Base-by-base conservation (phyloP, 1,140 invertebrate genomes). In the Lasioglossum albipes region DNA sequence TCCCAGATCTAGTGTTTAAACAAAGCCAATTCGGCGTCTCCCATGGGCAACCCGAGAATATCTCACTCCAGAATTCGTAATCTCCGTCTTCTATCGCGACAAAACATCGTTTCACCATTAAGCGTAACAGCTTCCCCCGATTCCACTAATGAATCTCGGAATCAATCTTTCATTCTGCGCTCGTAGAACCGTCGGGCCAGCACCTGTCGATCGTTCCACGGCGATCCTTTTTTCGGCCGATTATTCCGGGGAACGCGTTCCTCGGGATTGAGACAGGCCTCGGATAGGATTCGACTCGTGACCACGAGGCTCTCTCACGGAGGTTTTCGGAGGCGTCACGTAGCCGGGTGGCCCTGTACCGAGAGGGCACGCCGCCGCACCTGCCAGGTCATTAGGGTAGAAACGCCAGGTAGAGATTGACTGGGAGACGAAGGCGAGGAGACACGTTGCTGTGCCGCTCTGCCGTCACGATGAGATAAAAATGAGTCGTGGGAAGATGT, bases 351-450 rank as follows among this genome's bases (percentile, higher is more conserved):
- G 87, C 90, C 86, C 79, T 73, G 71, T 62, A 75, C 77, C 66
- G 72, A 75, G 81, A 87, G 85, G 73, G 76, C 81, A 79, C 75
- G 72, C 81, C 83, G 86, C 66, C 80, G 90, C 92, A 93, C 92
- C 92, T 93, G 92, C 89, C 89, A 89, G 90, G 92, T 93, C 91
- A 92, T 93, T 93, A 92, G 91, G 79, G 88, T 92, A 90, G 90
- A 92, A 92, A 91, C 91, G 90, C 71, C 82, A 86, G 84, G 84
- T 86, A 87, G 82, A 85, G 68, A 75, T 78, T 59, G 57, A 79
- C 70, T 57, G 59, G 52, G 79, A 27, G 27, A 71, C 45, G 66
- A 78, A 69, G 59, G 65, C 61, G 54, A 71, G 75, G 79, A 75
- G 79, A 85, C 83, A 82, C 59, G 57, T 73, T 54, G 78, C 57